Base-by-base conservation (phyloP, 2,797 vertebrate genomes). In the Siniperca obscura region DNA sequence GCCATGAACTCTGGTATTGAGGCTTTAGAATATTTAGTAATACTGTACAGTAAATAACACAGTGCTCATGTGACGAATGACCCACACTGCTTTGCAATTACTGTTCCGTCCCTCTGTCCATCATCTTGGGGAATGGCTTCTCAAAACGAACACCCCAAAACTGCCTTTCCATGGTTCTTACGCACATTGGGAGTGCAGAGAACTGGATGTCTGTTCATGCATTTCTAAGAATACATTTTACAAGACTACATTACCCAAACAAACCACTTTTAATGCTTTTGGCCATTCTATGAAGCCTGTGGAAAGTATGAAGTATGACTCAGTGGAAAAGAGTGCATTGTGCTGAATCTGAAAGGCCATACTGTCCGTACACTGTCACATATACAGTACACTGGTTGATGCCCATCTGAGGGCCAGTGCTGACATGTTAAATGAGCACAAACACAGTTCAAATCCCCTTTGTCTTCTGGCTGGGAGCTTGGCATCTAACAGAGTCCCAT, bases 271-370 rank as follows among this genome's bases (percentile, higher is more conserved):
- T 3, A 64, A 52, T 42, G 13, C 27, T 75, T 77, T 25, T 34
- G 14, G 44, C 36, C 27, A 38, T 59, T 81, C 38, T 61, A n/a
- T 53, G 53, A 42, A 34, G 65, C 21, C 53, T n/a, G 21, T 61
- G 34, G 9, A 71, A 62, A 56, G n/a, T 10, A 36, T 60, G 25
- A 36, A 48, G 38, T 55, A 62, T 71, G 76, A 79, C 48, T 60
- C 17, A 19, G 30, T 72, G 2, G n/a, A 36, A 40, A 53, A 40
- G 46, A n/a, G 34, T 16, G 42, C 16, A 59, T 79, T 30, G 48
- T 80, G 17, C 13, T 70, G 46, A 36, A 40, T 73, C 1, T 76
- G 76, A 83, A 83, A 81, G 70, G 50, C n/a, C 36, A 11, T 2
- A 42, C 65, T 70, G 42, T 77, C 69, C 55, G 56, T 25, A 17